Percentiles rank a stretch among this genome's conserved stretches.
Conservation (phyloP, 1,140 invertebrate species). For the Aphis gossypii region DNA sequence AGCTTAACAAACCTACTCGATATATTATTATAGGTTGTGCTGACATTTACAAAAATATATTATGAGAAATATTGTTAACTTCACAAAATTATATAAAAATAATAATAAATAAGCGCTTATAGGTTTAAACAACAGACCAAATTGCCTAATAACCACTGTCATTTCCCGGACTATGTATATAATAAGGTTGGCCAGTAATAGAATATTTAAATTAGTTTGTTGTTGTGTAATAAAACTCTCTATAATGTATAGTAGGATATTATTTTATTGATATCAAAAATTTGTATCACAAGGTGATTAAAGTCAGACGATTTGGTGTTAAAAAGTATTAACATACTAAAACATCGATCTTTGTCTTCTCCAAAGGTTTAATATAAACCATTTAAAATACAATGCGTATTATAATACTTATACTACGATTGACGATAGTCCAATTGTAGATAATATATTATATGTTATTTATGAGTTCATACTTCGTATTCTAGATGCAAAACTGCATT, state of each 20-base stretch:
- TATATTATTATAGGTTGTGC: background rate
- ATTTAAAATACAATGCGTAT: background rate
- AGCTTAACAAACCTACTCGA: background rate
- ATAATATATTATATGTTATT: no score
- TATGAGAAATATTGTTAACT: background rate
- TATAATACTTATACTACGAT: background rate
- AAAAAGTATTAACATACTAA: background rate
- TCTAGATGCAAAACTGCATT: background rate
- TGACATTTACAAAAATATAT: background rate
- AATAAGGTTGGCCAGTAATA: no score
- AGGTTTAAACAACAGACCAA: no score
- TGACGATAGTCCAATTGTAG: background rate
- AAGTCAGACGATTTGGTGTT: background rate
- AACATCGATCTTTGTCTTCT: background rate
- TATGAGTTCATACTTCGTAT: background rate
- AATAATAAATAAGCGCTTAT: background rate
- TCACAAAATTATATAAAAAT: background rate
- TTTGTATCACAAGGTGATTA: background rate
- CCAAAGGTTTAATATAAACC: background rate
- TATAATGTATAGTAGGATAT: no score
- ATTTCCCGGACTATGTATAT: no score
- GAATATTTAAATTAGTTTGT: no score
- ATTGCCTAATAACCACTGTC: no score
- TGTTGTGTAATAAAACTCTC: no score
- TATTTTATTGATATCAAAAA: background rate